phyloP scores from a whole-genome alignment of 2,113 vertebrate genomes.

The Ceyx melanurus region DNA sequence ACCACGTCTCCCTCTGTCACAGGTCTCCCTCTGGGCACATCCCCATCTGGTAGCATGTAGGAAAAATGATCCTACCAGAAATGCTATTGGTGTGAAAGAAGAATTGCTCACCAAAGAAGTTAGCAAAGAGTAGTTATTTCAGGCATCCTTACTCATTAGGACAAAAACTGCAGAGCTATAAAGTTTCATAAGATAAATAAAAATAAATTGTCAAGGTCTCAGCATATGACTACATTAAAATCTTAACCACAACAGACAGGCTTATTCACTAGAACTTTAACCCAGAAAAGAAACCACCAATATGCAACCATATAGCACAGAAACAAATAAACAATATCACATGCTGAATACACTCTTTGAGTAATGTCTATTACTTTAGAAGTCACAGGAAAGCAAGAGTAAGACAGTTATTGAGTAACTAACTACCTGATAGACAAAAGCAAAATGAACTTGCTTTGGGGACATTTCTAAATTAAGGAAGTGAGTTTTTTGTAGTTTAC shows the following conservation, averaged over 20 bases:
- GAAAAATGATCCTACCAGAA: neutral
- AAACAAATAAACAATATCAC: neutral
- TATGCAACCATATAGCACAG: neutral
- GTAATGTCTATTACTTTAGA: neutral
- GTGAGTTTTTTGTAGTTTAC: neutral
- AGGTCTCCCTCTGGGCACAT: neutral
- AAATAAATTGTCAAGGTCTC: neutral
- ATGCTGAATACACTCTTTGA: neutral
- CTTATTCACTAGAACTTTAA: neutral
- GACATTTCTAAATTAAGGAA: neutral
- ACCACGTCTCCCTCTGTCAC: accelerated
- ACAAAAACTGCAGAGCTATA: neutral
- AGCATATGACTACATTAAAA: neutral
- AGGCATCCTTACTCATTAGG: neutral
- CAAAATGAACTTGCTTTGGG: neutral
- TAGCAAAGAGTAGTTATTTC: neutral
- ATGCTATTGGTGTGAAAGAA: neutral
- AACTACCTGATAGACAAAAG: neutral
- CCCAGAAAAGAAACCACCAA: neutral
- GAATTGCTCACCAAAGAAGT: neutral
- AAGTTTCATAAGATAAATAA: neutral
- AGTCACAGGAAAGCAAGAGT: neutral
- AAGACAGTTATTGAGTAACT: neutral
- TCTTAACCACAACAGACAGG: neutral
- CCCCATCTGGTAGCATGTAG: accelerated